phyloP scores from a whole-genome alignment of 2,113 vertebrate species.

The Clarias gariepinus region DNA sequence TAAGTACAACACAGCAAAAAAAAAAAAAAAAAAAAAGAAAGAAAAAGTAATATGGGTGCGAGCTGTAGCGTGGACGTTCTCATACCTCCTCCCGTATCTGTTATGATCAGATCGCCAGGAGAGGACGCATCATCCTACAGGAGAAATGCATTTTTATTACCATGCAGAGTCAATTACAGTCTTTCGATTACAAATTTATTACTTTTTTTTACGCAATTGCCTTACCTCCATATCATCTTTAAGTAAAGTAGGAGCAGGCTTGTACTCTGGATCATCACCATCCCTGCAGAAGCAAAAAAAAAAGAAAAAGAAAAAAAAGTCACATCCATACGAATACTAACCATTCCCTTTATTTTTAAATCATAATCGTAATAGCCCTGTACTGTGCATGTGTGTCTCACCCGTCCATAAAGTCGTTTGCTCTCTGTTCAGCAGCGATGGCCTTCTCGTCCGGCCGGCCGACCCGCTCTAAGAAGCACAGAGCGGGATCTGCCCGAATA shows the following conservation, averaged over 20 bases:
- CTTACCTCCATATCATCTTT: conserved; percentile 97
- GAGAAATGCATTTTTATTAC: background rate
- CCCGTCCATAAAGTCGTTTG: conserved; percentile 97
- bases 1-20: too few relatives aligned
- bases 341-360: background rate
- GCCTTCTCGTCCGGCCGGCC: conserved; percentile 97
- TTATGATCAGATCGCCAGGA: conserved; percentile 92
- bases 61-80: conserved; percentile 20
- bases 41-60: background rate
- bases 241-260: conserved; percentile 91
- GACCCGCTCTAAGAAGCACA: conserved; percentile 93
- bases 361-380: background rate
- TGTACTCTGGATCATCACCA: conserved; percentile 98
- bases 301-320: background rate
- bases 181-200: background rate
- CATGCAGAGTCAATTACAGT: background rate
- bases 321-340: background rate
- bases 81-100: conserved; percentile 82
- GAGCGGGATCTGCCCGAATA: conserved; percentile 88
- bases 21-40: too few relatives aligned
- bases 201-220: background rate
- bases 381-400: conserved; percentile 62
- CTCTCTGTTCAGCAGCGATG: conserved; percentile 94
- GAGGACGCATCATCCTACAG: conserved; percentile 91
- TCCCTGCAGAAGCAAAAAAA: conserved; percentile 75